Percentiles rank a stretch among this genome's conserved stretches.
Evolutionary conservation across 2,797 vertebrate genomes (phyloP).

Genomic region (Xenopus petersii): DNA sequence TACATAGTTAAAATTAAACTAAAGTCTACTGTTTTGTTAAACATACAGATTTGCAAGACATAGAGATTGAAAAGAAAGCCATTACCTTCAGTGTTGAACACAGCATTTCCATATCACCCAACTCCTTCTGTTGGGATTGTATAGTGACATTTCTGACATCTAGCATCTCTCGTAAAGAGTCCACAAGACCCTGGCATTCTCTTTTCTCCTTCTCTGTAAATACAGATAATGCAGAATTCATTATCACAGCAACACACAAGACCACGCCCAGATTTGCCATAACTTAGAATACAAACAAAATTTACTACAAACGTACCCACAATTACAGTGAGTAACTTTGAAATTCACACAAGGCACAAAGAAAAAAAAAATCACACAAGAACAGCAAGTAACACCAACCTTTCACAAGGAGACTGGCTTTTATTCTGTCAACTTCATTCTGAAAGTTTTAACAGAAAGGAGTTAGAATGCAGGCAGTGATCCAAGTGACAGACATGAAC

Average conservation of each 20-base stretch:
- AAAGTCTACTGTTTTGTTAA: not conserved
- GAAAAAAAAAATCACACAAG: too few species aligned
- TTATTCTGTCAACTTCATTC: slow-evolving; percentile 86
- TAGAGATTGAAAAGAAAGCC: not conserved
- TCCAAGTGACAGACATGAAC: too few species aligned
- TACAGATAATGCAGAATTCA: not conserved
- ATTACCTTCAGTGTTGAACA: slow-evolving; percentile 83
- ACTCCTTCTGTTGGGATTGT: slow-evolving; percentile 73
- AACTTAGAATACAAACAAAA: too few species aligned
- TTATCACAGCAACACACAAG: too few species aligned
- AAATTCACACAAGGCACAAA: too few species aligned
- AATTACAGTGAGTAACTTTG: too few species aligned
- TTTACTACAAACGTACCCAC: too few species aligned
- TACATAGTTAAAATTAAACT: not conserved
- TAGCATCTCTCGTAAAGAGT: slow-evolving; percentile 75
- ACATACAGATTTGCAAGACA: not conserved
- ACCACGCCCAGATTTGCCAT: too few species aligned
- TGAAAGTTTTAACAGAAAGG: slow-evolving; percentile 57
- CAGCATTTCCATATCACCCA: slow-evolving; percentile 82
- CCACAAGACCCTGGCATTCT: slow-evolving; percentile 75
- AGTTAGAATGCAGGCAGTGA: not conserved
- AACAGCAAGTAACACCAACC: slow-evolving; percentile 65
- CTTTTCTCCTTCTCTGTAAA: slow-evolving; percentile 80
- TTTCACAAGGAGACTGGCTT: slow-evolving; percentile 77
- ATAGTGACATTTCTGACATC: slow-evolving; percentile 81